Conservation (phyloP, 2,113 vertebrate species). For the Microtus pennsylvanicus region DNA sequence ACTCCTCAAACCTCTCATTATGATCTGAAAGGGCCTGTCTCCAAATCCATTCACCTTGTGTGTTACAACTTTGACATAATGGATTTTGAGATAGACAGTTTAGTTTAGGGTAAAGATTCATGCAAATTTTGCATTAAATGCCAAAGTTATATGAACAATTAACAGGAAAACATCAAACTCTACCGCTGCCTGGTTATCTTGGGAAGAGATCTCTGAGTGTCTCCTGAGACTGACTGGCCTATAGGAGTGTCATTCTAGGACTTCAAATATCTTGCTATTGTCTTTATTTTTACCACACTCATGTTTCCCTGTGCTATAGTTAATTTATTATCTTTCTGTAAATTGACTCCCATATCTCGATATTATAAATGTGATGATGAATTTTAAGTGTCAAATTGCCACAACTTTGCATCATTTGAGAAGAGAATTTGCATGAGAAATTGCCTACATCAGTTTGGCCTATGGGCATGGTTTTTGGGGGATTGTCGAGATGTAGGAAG, state of each 20-base stretch:
- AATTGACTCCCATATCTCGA: slow-evolving; percentile 16
- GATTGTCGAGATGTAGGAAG: neutral
- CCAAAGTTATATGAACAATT: neutral
- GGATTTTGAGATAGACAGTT: neutral
- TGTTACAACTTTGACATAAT: neutral
- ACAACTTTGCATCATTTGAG: neutral
- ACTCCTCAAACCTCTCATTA: neutral
- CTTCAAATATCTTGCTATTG: neutral
- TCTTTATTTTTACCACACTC: neutral
- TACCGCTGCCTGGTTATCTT: neutral
- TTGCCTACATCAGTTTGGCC: neutral
- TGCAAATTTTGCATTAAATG: neutral
- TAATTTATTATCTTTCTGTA: slow-evolving; percentile 29
- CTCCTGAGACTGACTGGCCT: neutral
- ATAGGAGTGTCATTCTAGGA: neutral
- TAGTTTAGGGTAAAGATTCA: neutral
- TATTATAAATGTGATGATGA: neutral
- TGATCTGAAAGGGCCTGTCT: neutral
- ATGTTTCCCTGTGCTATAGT: neutral
- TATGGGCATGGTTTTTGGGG: neutral
- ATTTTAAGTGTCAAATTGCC: neutral
- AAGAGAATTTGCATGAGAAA: neutral
- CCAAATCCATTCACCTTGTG: neutral
- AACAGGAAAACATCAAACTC: neutral
- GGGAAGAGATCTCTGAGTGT: neutral